phyloP scores from a whole-genome alignment of 2,888 invertebrate species.

The Diaperis boleti region DNA sequence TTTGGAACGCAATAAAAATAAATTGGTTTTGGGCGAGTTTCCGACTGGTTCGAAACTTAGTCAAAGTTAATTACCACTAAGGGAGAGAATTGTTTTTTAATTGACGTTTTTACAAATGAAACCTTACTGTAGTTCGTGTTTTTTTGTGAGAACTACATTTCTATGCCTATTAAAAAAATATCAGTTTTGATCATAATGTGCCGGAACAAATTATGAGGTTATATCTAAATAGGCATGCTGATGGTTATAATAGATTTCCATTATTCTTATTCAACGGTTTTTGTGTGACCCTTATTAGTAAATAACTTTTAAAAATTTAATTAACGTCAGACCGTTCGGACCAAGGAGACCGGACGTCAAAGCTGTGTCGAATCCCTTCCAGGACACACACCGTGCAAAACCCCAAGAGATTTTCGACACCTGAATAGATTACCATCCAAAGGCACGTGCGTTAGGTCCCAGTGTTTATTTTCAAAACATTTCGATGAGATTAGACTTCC shows the following conservation, averaged over 20 bases:
- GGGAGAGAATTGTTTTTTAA: constrained; percentile 25
- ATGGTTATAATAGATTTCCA: background rate
- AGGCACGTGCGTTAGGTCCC: constrained; percentile 49
- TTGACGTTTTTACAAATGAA: background rate
- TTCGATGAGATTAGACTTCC: constrained; percentile 28
- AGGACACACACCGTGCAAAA: constrained; percentile 31
- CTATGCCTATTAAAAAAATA: no score
- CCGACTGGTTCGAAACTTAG: background rate
- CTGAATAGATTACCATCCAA: constrained; percentile 46
- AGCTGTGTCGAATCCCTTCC: constrained; percentile 10
- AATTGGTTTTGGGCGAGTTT: constrained; percentile 31
- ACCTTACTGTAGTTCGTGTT: background rate
- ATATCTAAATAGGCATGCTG: background rate
- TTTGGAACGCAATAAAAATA: constrained; percentile 25
- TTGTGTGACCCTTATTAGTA: background rate
- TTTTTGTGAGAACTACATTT: no score
- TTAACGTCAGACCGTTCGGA: constrained; percentile 12
- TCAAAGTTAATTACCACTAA: constrained; percentile 4
- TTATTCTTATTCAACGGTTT: background rate
- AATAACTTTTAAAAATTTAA: constrained; percentile 14
- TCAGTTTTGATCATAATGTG: background rate
- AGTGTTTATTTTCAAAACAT: constrained; percentile 46
- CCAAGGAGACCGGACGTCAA: constrained; percentile 22
- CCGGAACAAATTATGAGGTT: background rate
- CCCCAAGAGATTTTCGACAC: constrained; percentile 45